Conservation (phyloP, 2,113 vertebrate genomes). For the Bubo bubo region DNA sequence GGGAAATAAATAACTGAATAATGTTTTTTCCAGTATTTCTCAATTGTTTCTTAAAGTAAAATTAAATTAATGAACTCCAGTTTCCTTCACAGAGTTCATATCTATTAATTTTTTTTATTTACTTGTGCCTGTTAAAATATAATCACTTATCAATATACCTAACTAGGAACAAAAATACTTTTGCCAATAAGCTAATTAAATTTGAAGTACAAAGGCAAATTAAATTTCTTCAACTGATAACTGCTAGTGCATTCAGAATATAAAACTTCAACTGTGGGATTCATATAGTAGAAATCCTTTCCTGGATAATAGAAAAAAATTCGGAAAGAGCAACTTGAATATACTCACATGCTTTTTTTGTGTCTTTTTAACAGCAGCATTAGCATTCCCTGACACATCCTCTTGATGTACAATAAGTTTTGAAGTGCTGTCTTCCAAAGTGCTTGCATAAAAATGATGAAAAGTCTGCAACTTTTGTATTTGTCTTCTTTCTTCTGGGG, state of each 20-base stretch:
- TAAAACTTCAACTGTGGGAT: neutral
- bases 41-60: neutral
- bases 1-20: neutral
- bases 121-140: neutral
- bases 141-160: neutral
- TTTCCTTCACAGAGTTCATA: neutral
- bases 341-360: constrained; percentile 14
- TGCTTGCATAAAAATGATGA: constrained; percentile 27
- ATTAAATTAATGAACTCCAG: neutral
- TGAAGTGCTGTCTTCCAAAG: neutral
- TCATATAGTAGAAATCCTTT: neutral
- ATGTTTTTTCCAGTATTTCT: neutral
- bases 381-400: neutral
- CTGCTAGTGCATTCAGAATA: neutral
- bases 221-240: neutral
- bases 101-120: neutral
- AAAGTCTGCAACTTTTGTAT: constrained; percentile 47
- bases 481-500: neutral
- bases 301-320: neutral
- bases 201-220: neutral
- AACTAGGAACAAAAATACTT: neutral
- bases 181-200: neutral
- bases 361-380: neutral
- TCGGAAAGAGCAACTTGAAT: neutral
- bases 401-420: neutral